Base-by-base conservation (phyloP, 1,140 invertebrate species). In the Leptinotarsa texana region DNA sequence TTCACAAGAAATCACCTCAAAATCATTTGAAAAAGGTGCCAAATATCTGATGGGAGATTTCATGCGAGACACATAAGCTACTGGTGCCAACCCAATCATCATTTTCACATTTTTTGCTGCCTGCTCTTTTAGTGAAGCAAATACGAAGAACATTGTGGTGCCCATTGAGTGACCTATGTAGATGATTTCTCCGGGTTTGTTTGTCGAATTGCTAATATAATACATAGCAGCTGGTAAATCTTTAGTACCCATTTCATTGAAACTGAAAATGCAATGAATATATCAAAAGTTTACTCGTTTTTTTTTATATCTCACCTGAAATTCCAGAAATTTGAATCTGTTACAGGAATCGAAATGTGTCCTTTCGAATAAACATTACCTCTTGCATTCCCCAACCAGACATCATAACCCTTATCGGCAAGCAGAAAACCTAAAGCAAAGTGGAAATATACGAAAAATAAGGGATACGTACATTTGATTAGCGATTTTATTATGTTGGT, bases 391-490 rank as follows among this genome's bases (percentile, higher is more conserved):
- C 90, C 91, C 70, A 93, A 80, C 92, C 92, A 94, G 0, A 95
- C 93, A 81, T 95, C 94, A 77, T 90, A 95, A 42, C 93, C 93
- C 71, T 85, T 83, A 84, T 93, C 91, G 3, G 91, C 89, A 6
- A 93, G 84, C 24, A 92, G 84, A 78, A 91, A 93, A 11, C 82
- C 92, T 92, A 77, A 67, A 61, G 3, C 22, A 27, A 21, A 62
- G 3, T n/a, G 1, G 4, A 57, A 57, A 57, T 57, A 17, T 18
- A 57, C 4, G 51, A 57, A 57, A 57, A 57, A 57, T 42, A 42
- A 42, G 11, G 33, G 33, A 2, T 42, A 42, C 33, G 8, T 42
- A 42, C 33, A 3, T 42, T 42, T 2, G 33, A 42, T 42, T 42
- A 42, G 33, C 11, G 8, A 3, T 42, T 33, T 33, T 33, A 8